phyloP scores from a whole-genome alignment of 1,140 invertebrate genomes.

The Penaeus vannamei region DNA sequence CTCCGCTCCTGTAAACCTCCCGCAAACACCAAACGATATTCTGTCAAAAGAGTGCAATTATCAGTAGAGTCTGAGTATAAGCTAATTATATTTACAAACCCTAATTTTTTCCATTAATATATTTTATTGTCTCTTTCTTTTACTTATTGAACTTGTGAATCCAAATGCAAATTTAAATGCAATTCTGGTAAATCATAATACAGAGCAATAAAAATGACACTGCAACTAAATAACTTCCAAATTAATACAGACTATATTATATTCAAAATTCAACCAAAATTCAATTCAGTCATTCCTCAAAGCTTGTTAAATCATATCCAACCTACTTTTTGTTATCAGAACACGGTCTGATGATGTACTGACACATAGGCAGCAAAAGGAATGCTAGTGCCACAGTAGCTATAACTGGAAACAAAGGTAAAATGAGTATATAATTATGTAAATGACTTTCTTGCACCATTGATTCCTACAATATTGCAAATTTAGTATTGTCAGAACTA shows the following conservation, averaged over 20 bases:
- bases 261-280: too few relatives aligned
- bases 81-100: too few relatives aligned
- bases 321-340: slow-evolving; percentile 77
- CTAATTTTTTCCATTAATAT: too few relatives aligned
- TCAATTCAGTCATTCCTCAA: neutral
- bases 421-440: slow-evolving; percentile 55
- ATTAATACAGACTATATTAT: too few relatives aligned
- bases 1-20: slow-evolving; percentile 93
- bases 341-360: slow-evolving; percentile 92
- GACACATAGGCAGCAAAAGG: slow-evolving; percentile 95
- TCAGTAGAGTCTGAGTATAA: neutral
- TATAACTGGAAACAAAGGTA: slow-evolving; percentile 82
- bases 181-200: too few relatives aligned
- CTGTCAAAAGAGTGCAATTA: slow-evolving; percentile 70
- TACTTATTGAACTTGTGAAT: too few relatives aligned
- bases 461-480: too few relatives aligned
- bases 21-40: slow-evolving; percentile 92
- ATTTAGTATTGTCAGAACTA: too few relatives aligned
- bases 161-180: too few relatives aligned
- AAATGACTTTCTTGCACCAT: slow-evolving; percentile 34
- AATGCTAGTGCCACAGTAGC: slow-evolving; percentile 97
- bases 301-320: neutral
- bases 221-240: too few relatives aligned
- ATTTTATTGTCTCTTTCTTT: too few relatives aligned
- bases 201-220: too few relatives aligned